phyloP scores from a whole-genome alignment of 2,113 vertebrate genomes.

The Chauna torquata region DNA sequence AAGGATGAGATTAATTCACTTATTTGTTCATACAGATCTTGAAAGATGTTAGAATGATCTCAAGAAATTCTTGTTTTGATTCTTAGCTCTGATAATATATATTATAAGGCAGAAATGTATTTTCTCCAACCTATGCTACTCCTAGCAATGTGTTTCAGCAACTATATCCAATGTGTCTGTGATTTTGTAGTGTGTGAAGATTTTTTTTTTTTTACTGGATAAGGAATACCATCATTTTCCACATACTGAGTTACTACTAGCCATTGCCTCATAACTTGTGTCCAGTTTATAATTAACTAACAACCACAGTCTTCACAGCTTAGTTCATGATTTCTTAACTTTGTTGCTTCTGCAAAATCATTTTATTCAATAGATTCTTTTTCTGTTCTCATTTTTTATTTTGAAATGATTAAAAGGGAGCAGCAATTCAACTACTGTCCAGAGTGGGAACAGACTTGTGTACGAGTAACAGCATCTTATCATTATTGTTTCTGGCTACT shows the following conservation, averaged over 20 bases:
- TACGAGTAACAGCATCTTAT: not conserved
- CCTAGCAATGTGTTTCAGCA: not conserved
- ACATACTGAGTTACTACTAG: not conserved
- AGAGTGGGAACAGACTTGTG: not conserved
- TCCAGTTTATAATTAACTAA: conserved; percentile 37
- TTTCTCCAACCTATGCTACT: not conserved
- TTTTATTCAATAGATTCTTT: not conserved
- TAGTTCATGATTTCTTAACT: not conserved
- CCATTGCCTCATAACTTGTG: not conserved
- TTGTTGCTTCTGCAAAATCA: not conserved
- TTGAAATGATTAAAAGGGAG: not conserved
- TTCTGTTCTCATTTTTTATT: not conserved
- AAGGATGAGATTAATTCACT: not conserved
- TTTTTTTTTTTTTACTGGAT: not conserved
- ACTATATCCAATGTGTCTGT: not conserved
- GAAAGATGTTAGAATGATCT: not conserved
- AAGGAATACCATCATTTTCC: not conserved
- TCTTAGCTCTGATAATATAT: not conserved
- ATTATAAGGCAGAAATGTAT: not conserved
- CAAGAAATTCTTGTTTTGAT: not conserved
- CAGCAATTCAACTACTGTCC: not conserved
- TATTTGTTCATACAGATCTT: not conserved
- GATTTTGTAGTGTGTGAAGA: not conserved
- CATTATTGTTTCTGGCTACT: not conserved
- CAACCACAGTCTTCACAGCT: not conserved